phyloP scores from a whole-genome alignment of 2,888 invertebrate species.

The Tanypteryx hageni region DNA sequence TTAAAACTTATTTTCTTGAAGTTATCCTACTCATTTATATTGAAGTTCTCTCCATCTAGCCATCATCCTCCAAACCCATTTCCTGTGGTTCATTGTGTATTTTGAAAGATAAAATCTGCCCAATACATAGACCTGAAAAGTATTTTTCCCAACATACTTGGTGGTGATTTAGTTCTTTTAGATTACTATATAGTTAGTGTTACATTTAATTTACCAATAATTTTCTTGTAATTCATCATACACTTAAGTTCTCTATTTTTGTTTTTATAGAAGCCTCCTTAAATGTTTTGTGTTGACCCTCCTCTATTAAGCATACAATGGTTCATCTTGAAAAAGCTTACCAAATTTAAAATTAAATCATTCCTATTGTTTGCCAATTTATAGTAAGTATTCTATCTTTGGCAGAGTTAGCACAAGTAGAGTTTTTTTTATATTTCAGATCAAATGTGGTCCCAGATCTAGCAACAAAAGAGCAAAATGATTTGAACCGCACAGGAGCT shows the following conservation, averaged over 20 bases:
- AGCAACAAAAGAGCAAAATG: conserved; percentile 73
- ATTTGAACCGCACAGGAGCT: conserved; percentile 72
- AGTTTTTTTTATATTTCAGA: conserved; percentile 30
- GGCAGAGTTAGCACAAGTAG: not conserved
- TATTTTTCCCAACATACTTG: too few relatives aligned
- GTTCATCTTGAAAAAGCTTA: not conserved
- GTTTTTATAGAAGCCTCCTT: not conserved
- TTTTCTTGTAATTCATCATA: not conserved
- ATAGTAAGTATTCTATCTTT: too few relatives aligned
- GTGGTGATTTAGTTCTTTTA: too few relatives aligned
- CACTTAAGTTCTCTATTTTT: not conserved
- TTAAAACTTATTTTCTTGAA: too few relatives aligned
- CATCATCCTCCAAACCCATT: too few relatives aligned
- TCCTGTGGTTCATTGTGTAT: too few relatives aligned
- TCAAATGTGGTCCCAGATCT: conserved; percentile 39
- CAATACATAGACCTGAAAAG: too few relatives aligned
- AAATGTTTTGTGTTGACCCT: too few relatives aligned
- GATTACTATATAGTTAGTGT: not conserved
- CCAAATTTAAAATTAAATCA: not conserved
- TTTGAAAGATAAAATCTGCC: too few relatives aligned
- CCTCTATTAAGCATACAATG: too few relatives aligned
- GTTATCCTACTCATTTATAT: too few relatives aligned
- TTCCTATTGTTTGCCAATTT: not conserved
- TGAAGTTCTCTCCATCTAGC: too few relatives aligned
- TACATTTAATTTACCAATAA: not conserved